Base-by-base conservation (phyloP, 2,797 vertebrate genomes). In the Clangula hyemalis region DNA sequence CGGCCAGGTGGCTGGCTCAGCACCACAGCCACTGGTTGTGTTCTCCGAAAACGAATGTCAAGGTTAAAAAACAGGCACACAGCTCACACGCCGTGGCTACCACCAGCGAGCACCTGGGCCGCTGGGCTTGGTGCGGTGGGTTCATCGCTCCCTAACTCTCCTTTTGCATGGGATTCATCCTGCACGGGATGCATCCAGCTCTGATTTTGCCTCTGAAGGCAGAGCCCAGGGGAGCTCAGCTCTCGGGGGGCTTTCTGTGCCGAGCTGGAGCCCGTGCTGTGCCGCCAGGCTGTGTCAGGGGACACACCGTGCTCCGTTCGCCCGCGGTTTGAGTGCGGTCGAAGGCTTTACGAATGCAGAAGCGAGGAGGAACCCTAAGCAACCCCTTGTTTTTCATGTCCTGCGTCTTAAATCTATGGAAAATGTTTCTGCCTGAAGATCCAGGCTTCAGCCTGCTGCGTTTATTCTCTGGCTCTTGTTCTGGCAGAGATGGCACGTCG, bases 321-420 rank as follows among this genome's bases (percentile, higher is more conserved):
- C 30, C 56, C 16, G 32, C 4, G 18, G 27, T 57, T 57, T n/a
- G 2, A 27, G 11, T 2, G 1, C n/a, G 0, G 34, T 22, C 13
- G 8, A 10, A 27, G 60, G 14, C 19, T 36, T n/a, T 41, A 11
- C 22, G 24, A 36, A 11, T 28, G 41, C 56, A 22, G 8, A n/a
- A 13, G 2, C 6, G 4, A 13, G 49, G 39, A 7, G 4, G 12
- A 49, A 6, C n/a, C 32, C 47, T 0, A 8, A 21, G 56, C 41
- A 6, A 4, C 32, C 65, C 45, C 79, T 27, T 0, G 24, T 24
- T 61, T 41, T 41, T 39, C 54, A 0, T 3, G 11, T 12, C 6
- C 68, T 18, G 60, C 70, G 65, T 34, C 15, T 53, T 53, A 32
- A 41, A 13, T 24, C 1, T 3, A 5, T 2, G 25, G 28, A 22